These are phyloP conservation scores for Cirrhinus mrigala DNA, from an alignment of 2,797 vertebrate species.

Conservation along the genomic window DNA sequence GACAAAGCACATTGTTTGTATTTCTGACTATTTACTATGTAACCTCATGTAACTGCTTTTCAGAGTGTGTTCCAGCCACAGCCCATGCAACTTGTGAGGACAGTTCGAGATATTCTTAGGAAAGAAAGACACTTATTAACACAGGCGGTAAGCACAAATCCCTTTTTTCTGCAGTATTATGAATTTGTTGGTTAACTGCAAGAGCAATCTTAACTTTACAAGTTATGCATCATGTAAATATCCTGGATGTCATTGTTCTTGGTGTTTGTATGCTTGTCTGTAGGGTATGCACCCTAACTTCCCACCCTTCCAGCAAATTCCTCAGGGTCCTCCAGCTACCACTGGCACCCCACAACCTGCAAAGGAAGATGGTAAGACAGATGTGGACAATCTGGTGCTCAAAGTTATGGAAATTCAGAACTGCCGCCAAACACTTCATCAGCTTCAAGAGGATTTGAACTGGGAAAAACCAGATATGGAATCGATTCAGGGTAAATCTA, in stretches of 20 bases:
- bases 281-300: neutral
- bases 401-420: slow-evolving; percentile 76
- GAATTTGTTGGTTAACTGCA: neutral
- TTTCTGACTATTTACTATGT: slow-evolving; percentile 1
- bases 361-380: slow-evolving; percentile 58
- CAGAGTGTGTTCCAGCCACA: slow-evolving; percentile 80
- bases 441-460: slow-evolving; percentile 78
- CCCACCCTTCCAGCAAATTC: neutral
- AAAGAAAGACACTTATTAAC: slow-evolving; percentile 83
- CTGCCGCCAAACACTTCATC: slow-evolving; percentile 74
- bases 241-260: neutral
- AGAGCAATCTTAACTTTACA: neutral
- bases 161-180: neutral
- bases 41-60: slow-evolving; percentile 52
- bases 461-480: slow-evolving; percentile 80
- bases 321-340: neutral
- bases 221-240: neutral
- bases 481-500: slow-evolving; percentile 67
- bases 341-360: slow-evolving; percentile 30
- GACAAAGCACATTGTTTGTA: neutral
- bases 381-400: slow-evolving; percentile 72
- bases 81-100: slow-evolving; percentile 83
- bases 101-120: slow-evolving; percentile 84
- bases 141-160: slow-evolving; percentile 74
- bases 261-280: neutral